Conservation (phyloP, 2,113 vertebrate species). For the Corythaixoides concolor region DNA sequence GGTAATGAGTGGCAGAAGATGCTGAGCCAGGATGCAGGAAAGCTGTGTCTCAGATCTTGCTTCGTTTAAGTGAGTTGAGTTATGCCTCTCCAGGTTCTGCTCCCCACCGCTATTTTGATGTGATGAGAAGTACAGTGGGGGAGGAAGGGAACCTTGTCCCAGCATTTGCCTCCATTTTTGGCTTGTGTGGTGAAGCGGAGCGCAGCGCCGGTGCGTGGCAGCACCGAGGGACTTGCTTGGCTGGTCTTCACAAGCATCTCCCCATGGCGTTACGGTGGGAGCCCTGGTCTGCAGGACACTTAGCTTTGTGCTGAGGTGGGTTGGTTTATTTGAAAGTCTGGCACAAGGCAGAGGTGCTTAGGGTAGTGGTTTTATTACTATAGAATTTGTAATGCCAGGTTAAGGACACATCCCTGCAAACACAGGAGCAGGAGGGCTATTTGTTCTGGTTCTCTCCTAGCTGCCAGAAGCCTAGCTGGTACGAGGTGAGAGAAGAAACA, state of each 20-base stretch:
- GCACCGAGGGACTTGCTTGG: neutral
- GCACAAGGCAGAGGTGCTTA: neutral
- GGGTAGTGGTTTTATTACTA: neutral
- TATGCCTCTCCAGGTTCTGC: neutral
- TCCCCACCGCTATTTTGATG: neutral
- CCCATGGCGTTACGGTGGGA: neutral
- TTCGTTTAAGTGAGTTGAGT: neutral
- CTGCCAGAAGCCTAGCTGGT: neutral
- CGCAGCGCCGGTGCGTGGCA: accelerated
- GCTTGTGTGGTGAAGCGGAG: neutral
- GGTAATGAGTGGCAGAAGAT: neutral
- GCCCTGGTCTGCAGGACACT: neutral
- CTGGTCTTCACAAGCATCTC: neutral
- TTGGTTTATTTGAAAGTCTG: neutral
- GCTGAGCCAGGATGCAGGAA: neutral
- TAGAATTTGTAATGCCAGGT: neutral
- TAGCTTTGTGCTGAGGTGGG: neutral
- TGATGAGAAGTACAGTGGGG: neutral
- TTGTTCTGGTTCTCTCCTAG: neutral
- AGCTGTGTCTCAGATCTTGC: neutral
- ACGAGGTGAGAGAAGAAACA: neutral
- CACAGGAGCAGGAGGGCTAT: neutral
- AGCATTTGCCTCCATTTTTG: neutral
- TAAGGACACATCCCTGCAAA: neutral
- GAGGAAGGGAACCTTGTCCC: neutral